phyloP scores from a whole-genome alignment of 2,888 invertebrate genomes.

The Philonicus albiceps region DNA sequence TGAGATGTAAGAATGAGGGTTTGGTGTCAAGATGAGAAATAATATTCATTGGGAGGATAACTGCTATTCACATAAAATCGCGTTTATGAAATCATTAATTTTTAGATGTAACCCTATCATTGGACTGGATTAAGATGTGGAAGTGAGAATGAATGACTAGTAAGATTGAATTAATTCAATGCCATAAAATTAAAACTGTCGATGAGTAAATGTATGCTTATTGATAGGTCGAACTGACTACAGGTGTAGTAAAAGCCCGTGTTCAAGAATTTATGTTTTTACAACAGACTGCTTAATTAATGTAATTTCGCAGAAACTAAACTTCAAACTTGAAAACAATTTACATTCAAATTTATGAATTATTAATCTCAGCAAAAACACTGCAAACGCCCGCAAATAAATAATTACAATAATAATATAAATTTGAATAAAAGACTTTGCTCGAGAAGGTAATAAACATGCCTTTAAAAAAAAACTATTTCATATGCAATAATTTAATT shows the following conservation, averaged over 20 bases:
- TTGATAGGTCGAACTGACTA: not conserved
- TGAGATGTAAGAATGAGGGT: not conserved
- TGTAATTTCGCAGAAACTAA: too few relatives aligned
- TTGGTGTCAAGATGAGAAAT: not conserved
- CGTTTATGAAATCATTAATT: not conserved
- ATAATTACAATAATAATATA: too few relatives aligned
- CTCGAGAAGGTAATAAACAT: too few relatives aligned
- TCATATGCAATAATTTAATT: too few relatives aligned
- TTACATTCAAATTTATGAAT: too few relatives aligned
- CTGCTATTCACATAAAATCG: not conserved
- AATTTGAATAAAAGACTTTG: too few relatives aligned
- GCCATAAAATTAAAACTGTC: not conserved
- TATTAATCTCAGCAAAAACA: too few relatives aligned
- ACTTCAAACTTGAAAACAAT: too few relatives aligned
- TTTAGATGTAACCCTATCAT: not conserved
- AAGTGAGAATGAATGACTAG: not conserved
- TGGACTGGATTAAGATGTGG: not conserved
- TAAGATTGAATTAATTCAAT: not conserved
- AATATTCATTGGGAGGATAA: not conserved
- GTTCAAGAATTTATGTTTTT: not conserved
- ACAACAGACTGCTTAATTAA: too few relatives aligned
- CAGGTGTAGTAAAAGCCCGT: too few relatives aligned
- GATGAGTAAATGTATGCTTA: not conserved
- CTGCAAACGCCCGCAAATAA: too few relatives aligned
- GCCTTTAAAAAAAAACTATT: too few relatives aligned